Percentiles rank a stretch among this genome's conserved stretches.
Evolutionary conservation across 2,888 invertebrate genomes (phyloP).

Genomic region (Agrochola lychnidis): DNA sequence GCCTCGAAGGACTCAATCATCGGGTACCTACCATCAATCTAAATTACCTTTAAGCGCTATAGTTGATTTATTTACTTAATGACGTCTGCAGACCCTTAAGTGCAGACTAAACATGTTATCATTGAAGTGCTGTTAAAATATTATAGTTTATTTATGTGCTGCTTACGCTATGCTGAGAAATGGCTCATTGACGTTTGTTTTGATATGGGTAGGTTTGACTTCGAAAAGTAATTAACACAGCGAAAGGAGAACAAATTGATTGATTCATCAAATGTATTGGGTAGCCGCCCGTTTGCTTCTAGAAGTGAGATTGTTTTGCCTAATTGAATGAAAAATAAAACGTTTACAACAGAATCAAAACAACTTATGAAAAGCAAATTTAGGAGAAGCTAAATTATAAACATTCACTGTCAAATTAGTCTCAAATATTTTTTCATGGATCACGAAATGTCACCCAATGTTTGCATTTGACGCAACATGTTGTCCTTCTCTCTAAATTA

Average conservation of each 20-base stretch:
- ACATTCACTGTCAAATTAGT: not conserved
- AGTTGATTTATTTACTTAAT: constrained; percentile 74
- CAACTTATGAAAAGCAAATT: not conserved
- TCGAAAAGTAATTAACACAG: not conserved
- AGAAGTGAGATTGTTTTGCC: not conserved
- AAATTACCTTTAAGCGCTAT: constrained; percentile 71
- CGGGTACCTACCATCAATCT: constrained; percentile 72
- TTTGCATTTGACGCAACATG: not conserved
- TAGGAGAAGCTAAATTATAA: not conserved
- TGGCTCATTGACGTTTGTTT: constrained; percentile 46
- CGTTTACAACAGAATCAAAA: not conserved
- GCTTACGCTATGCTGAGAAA: constrained; percentile 32
- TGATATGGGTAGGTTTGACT: constrained; percentile 1
- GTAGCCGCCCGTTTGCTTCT: not conserved
- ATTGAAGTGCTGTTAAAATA: constrained; percentile 70
- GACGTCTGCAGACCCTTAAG: constrained; percentile 67
- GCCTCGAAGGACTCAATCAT: constrained; percentile 66
- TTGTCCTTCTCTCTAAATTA: not conserved
- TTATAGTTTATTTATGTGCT: constrained; percentile 60
- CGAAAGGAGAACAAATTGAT: not conserved
- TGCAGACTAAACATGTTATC: constrained; percentile 80
- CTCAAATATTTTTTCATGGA: too few relatives aligned
- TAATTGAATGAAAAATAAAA: not conserved
- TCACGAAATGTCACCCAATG: not conserved
- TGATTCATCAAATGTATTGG: not conserved